Percentiles rank a stretch among this genome's conserved stretches.
phyloP scores from a whole-genome alignment of 2,797 vertebrate species.

The Micropoecilia bifurca region DNA sequence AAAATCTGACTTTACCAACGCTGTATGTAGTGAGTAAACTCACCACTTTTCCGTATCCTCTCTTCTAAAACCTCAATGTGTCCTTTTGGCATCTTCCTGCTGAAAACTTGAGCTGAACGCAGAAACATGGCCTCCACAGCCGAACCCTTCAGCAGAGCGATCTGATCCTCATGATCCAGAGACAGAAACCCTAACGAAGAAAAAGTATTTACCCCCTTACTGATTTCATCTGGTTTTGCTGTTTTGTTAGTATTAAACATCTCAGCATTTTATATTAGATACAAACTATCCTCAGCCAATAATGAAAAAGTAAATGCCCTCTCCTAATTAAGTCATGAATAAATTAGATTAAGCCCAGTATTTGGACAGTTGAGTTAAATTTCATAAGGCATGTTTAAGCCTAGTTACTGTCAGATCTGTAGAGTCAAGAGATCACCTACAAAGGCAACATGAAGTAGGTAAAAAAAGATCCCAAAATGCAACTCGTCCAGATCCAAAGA shows the following conservation, averaged over 20 bases:
- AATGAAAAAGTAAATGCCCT: not conserved
- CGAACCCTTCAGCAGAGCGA: slow-evolving; percentile 95
- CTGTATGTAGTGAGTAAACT: slow-evolving; percentile 13
- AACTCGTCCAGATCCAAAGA: not conserved
- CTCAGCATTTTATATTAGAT: not conserved
- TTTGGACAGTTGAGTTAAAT: not conserved
- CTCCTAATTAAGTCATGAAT: not conserved
- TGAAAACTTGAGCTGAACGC: slow-evolving; percentile 95
- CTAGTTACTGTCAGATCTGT: not conserved
- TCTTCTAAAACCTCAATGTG: slow-evolving; percentile 90
- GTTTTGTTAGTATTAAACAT: not conserved
- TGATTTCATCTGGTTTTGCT: not conserved
- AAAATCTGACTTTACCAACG: not conserved
- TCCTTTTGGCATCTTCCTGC: slow-evolving; percentile 87
- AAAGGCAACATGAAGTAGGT: not conserved
- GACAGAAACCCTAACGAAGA: slow-evolving; percentile 89
- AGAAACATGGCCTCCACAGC: slow-evolving; percentile 99
- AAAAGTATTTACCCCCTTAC: not conserved
- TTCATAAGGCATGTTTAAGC: not conserved
- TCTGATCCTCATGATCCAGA: slow-evolving; percentile 97
- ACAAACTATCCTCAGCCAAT: not conserved
- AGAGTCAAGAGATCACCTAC: not conserved
- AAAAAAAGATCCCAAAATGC: not conserved
- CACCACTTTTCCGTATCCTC: slow-evolving; percentile 94
- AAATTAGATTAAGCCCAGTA: not conserved